Evolutionary conservation across 2,888 invertebrate species (phyloP), one percentile per base, ranked within the genome.

Genomic region (Bursaphelenchus okinawaensis): DNA sequence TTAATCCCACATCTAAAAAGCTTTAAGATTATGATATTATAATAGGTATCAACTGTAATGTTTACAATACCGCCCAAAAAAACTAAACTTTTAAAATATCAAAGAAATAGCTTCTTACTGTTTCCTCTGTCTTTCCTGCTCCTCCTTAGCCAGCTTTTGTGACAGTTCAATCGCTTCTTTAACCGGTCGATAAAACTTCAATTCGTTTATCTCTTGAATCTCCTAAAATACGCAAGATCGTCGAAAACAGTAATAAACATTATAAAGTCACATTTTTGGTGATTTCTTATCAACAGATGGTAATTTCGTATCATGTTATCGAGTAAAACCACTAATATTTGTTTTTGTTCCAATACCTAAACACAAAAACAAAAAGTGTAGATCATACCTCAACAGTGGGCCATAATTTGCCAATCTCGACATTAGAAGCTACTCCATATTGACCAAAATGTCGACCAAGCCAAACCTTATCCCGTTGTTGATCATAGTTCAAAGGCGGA

Each of bases 301-400:
- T n/a, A n/a, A n/a, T n/a, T n/a, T n/a, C n/a, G n/a, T n/a, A n/a
- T n/a, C n/a, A n/a, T n/a, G n/a, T n/a, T n/a, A n/a, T n/a, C n/a
- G n/a, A n/a, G n/a, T n/a, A n/a, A n/a, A n/a, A n/a, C n/a, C n/a
- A n/a, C n/a, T n/a, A n/a, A n/a, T n/a, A n/a, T n/a, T n/a, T n/a
- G n/a, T n/a, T n/a, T n/a, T n/a, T n/a, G n/a, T n/a, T n/a, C n/a
- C n/a, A n/a, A n/a, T n/a, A n/a, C n/a, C n/a, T n/a, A n/a, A n/a
- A n/a, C n/a, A n/a, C n/a, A n/a, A n/a, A n/a, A n/a, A n/a, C n/a
- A n/a, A n/a, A n/a, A n/a, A n/a, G n/a, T n/a, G n/a, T n/a, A n/a
- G 27, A 40, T 9, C n/a, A 9, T 61, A 77, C 76, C 66, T 80
- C 79, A 12, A 76, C 70, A 0, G 79, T 77, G 4, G 80, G 80